Evolutionary conservation across 1,140 invertebrate species (phyloP).

Genomic region (Lerema accius): DNA sequence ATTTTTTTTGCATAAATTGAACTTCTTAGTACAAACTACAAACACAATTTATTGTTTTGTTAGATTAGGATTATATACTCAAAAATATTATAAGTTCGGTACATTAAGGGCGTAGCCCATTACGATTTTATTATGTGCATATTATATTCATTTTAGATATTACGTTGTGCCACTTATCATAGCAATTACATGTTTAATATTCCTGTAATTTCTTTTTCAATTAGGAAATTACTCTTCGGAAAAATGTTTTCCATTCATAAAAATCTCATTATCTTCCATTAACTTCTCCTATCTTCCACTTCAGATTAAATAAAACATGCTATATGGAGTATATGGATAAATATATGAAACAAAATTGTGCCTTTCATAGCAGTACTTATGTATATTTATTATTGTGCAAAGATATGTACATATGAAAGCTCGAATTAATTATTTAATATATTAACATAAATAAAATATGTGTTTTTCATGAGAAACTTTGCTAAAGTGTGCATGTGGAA

Average conservation of each 20-base stretch:
- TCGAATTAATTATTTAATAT: constrained; percentile 20
- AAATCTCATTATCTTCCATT: not conserved
- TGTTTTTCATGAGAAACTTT: constrained; percentile 1
- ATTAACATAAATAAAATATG: constrained; percentile 13
- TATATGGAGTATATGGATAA: not conserved
- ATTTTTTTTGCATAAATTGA: constrained; percentile 15
- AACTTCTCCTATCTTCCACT: not conserved
- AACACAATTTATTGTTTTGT: constrained; percentile 15
- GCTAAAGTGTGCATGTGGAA: constrained; percentile 14
- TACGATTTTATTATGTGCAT: not conserved
- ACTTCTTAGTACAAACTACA: constrained; percentile 12
- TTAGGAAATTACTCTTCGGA: not conserved
- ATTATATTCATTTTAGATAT: not conserved
- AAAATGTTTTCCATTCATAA: not conserved
- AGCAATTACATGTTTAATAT: no score
- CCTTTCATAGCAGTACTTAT: constrained; percentile 24
- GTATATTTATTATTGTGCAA: constrained; percentile 20
- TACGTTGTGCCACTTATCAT: no score
- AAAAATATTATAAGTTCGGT: constrained; percentile 10
- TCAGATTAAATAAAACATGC: not conserved
- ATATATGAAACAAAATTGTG: constrained; percentile 24
- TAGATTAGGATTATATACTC: constrained; percentile 21
- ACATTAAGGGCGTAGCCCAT: not conserved
- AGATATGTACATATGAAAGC: constrained; percentile 4
- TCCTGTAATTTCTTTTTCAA: no score